Percentiles rank a stretch among this genome's conserved stretches.
Conservation (phyloP, 2,888 invertebrate species). For the Horisme vitalbata region DNA sequence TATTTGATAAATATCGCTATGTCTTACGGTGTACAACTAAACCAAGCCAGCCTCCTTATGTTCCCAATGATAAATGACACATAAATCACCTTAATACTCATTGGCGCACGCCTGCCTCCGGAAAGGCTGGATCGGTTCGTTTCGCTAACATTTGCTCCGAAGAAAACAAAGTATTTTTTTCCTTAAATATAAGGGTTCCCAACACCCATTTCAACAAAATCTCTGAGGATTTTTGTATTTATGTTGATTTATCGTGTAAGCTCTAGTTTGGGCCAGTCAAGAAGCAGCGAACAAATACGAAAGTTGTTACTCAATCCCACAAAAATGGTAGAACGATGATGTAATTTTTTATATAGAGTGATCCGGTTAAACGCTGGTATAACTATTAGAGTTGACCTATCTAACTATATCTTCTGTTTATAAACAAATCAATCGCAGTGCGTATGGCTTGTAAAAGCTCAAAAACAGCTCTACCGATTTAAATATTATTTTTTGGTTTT, state of each 20-base stretch:
- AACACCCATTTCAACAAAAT: constrained; percentile 13
- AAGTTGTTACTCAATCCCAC: no score
- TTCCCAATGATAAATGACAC: constrained; percentile 11
- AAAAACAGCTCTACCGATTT: no score
- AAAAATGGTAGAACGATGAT: no score
- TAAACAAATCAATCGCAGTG: no score
- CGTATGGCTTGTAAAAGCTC: no score
- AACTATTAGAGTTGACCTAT: no score
- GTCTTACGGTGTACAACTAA: no score
- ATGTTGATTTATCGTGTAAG: constrained; percentile 10
- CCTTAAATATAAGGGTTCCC: constrained; percentile 5
- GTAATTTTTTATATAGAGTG: no score
- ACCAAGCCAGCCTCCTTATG: neutral
- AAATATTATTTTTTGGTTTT: no score
- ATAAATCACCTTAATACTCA: constrained; percentile 14
- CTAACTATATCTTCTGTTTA: no score
- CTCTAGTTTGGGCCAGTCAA: neutral
- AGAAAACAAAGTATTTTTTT: constrained; percentile 4
- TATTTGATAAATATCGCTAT: neutral
- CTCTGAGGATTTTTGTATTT: constrained; percentile 6
- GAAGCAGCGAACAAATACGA: no score
- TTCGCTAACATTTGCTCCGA: neutral
- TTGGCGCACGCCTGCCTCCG: constrained; percentile 2
- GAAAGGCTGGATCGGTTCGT: constrained; percentile 2
- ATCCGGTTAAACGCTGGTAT: no score